phyloP scores from a whole-genome alignment of 2,113 vertebrate genomes.

The Nerophis ophidion region DNA sequence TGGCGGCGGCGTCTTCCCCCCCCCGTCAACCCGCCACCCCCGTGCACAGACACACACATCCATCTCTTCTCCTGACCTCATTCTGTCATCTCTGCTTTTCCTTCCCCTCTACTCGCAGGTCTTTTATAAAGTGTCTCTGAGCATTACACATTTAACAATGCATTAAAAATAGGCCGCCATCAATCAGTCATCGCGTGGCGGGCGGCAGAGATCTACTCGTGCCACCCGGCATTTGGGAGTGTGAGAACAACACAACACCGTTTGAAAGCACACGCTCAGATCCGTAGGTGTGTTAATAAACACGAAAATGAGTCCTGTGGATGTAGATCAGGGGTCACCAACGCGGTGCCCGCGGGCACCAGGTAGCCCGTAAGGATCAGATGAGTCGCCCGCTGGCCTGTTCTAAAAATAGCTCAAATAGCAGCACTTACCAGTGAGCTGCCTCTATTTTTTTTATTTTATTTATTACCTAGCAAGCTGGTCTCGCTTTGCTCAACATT shows the following conservation, averaged over 20 bases:
- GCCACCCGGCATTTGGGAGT: not conserved
- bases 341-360: too few species aligned
- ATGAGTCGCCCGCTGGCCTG: too few species aligned
- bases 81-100: constrained; percentile 69
- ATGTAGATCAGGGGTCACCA: too few species aligned
- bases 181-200: constrained; percentile 70
- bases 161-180: constrained; percentile 74
- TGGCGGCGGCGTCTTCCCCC: constrained; percentile 41
- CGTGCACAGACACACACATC: constrained; percentile 17
- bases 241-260: not conserved
- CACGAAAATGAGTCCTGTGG: constrained; percentile 11
- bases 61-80: constrained; percentile 65
- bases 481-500: too few species aligned
- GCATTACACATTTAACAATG: constrained; percentile 75
- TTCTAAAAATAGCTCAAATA: too few species aligned
- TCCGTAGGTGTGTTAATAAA: constrained; percentile 32
- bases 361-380: too few species aligned
- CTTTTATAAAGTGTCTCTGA: constrained; percentile 73
- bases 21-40: constrained; percentile 8
- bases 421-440: too few species aligned
- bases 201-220: constrained; percentile 41
- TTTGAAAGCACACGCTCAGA: constrained; percentile 22
- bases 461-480: too few species aligned
- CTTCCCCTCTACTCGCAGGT: constrained; percentile 63
- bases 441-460: too few species aligned